phyloP scores from a whole-genome alignment of 2,113 vertebrate species.

The Empidonax traillii region DNA sequence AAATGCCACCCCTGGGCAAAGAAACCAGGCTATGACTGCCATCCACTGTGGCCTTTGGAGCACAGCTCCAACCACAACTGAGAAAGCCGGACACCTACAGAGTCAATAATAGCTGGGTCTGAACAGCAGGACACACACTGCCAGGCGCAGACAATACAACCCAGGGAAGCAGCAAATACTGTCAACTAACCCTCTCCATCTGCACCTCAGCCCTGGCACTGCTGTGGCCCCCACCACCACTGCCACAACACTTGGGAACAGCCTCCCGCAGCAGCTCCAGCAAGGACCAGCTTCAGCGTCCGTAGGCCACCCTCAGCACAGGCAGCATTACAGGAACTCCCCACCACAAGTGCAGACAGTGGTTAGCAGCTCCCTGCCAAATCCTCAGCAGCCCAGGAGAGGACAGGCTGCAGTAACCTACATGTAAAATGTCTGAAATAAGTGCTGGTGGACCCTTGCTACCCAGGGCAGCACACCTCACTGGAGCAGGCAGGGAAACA shows the following conservation, averaged over 20 bases:
- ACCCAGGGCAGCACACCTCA: background rate
- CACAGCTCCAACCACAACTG: slow-evolving; percentile 40
- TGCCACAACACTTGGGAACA: background rate
- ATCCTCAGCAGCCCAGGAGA: background rate
- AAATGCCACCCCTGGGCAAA: slow-evolving; percentile 10
- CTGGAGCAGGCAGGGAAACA: background rate
- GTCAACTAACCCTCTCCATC: background rate
- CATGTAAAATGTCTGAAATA: background rate
- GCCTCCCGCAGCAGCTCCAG: background rate
- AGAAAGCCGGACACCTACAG: background rate
- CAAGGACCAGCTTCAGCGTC: background rate
- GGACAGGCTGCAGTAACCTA: background rate
- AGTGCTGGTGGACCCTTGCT: background rate
- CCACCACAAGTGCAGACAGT: background rate
- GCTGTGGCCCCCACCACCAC: background rate
- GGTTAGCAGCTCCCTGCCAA: slow-evolving; percentile 34
- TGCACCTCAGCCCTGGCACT: background rate
- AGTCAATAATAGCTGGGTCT: background rate
- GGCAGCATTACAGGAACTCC: slow-evolving; percentile 13
- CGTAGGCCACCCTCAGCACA: background rate
- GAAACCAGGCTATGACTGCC: slow-evolving; percentile 26
- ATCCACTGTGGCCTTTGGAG: slow-evolving; percentile 11
- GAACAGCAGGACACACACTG: background rate
- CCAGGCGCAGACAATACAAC: background rate
- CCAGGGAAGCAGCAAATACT: background rate